These are phyloP conservation scores for Pheosia tremula DNA, from an alignment of 2,888 invertebrate genomes.

Conservation along the genomic window DNA sequence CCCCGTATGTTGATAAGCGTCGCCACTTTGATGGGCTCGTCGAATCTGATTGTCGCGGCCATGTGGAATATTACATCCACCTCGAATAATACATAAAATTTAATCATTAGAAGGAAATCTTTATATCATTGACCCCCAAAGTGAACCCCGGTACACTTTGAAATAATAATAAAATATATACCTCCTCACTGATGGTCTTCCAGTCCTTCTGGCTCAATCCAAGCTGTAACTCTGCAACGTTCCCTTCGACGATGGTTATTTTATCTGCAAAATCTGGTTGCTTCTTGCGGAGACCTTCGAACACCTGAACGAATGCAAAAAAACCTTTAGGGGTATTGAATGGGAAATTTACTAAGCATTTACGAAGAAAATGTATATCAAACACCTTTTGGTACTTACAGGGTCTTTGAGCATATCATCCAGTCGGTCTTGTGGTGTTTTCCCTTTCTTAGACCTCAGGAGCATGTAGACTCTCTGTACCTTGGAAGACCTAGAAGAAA, in stretches of 20 bases:
- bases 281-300: conserved; percentile 12
- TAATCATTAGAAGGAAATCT: conserved; percentile 4
- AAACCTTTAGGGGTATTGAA: too few relatives aligned
- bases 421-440: too few relatives aligned
- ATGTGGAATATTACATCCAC: conserved; percentile 55
- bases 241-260: conserved; percentile 25
- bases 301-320: conserved; percentile 16
- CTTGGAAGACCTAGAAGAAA: too few relatives aligned
- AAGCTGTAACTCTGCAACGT: conserved; percentile 26
- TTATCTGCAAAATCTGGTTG: conserved; percentile 19
- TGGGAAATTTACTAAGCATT: too few relatives aligned
- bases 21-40: conserved; percentile 91
- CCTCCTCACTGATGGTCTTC: conserved; percentile 30
- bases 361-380: too few relatives aligned
- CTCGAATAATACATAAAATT: conserved; percentile 16
- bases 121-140: too few relatives aligned
- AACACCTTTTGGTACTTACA: too few relatives aligned
- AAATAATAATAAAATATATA: too few relatives aligned
- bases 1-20: conserved; percentile 94
- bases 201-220: conserved; percentile 28
- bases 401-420: too few relatives aligned
- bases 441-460: too few relatives aligned
- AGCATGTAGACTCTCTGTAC: too few relatives aligned
- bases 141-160: too few relatives aligned
- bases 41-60: conserved; percentile 87